Percentiles rank a stretch among this genome's conserved stretches.
Evolutionary conservation across 2,797 vertebrate genomes (phyloP).

Genomic region (Sebastes goodei): DNA sequence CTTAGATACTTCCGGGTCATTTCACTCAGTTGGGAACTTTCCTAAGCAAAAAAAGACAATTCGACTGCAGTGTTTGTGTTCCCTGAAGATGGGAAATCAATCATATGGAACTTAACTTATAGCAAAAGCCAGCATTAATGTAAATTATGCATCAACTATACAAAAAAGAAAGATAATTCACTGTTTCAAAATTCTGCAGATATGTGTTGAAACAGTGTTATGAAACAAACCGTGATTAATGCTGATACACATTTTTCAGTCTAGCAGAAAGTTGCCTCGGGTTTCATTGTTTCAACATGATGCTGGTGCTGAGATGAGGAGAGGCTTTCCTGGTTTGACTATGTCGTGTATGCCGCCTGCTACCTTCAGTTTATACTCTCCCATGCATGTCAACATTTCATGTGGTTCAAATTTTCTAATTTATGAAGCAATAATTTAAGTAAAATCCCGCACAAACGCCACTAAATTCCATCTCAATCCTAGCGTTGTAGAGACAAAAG

Average conservation of each 20-base stretch:
- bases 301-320: not conserved
- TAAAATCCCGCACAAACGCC: not conserved
- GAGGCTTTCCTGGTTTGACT: not conserved
- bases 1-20: not conserved
- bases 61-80: not conserved
- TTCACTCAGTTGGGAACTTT: no score
- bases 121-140: not conserved
- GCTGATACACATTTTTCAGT: not conserved
- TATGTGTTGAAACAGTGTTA: not conserved
- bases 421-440: not conserved
- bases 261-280: no score
- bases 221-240: not conserved
- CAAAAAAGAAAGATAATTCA: not conserved
- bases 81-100: not conserved
- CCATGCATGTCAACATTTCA: not conserved
- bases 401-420: not conserved
- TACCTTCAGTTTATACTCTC: not conserved
- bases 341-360: not conserved
- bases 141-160: not conserved
- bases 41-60: not conserved
- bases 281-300: not conserved
- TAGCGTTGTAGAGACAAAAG: not conserved
- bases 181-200: not conserved
- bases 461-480: not conserved
- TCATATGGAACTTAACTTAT: not conserved